A percentile compares a stretch with the other conserved stretches of the same genome.
Conservation (phyloP, 1,140 invertebrate species). For the Pogonus chalceus region DNA sequence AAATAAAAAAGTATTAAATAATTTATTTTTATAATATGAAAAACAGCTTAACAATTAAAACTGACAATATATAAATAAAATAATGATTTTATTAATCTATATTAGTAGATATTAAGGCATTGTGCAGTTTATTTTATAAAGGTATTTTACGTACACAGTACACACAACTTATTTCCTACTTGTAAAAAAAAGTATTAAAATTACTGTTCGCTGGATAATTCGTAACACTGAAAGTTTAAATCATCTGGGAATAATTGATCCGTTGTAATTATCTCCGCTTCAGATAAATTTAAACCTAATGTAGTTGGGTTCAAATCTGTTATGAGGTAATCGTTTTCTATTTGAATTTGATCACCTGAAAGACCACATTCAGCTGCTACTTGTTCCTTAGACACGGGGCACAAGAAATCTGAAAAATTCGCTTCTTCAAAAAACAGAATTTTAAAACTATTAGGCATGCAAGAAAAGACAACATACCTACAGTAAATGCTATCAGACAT, state of each 20-base stretch:
- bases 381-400: slow-evolving; percentile 45
- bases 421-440: too few species aligned
- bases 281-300: slow-evolving; percentile 40
- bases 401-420: slow-evolving; percentile 44
- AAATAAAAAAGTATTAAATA: too few species aligned
- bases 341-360: slow-evolving; percentile 10
- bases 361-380: slow-evolving; percentile 48
- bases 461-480: not conserved
- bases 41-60: too few species aligned
- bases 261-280: slow-evolving; percentile 39
- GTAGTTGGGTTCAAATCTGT: slow-evolving; percentile 43
- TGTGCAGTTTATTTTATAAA: too few species aligned
- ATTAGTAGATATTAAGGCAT: too few species aligned
- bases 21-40: too few species aligned
- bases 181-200: too few species aligned
- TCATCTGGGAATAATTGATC: slow-evolving; percentile 45
- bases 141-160: too few species aligned
- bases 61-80: too few species aligned
- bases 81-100: too few species aligned
- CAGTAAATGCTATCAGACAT: not conserved
- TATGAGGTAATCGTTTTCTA: slow-evolving; percentile 41
- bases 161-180: too few species aligned
- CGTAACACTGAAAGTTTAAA: slow-evolving; percentile 42
- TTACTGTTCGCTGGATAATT: slow-evolving; percentile 18
- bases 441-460: too few species aligned